These are phyloP conservation scores for Toxostoma redivivum DNA, from an alignment of 2,113 vertebrate species.

Conservation along the genomic window DNA sequence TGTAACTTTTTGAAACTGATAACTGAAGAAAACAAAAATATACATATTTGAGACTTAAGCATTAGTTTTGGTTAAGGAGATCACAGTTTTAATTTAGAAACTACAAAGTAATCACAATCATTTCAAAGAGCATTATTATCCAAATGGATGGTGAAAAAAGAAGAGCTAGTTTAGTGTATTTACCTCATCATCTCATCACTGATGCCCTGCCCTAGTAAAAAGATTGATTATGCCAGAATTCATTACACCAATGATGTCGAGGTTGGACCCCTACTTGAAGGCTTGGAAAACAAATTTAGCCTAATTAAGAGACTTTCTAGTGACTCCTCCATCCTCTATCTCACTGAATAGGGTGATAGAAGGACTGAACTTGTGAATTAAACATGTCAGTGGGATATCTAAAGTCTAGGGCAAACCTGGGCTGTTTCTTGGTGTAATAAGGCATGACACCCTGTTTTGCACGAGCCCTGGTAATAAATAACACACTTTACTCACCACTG, in stretches of 20 bases:
- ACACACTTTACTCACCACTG: background rate
- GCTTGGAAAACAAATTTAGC: background rate
- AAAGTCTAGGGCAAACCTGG: background rate
- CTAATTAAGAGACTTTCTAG: background rate
- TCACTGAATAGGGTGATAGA: background rate
- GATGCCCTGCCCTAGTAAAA: background rate
- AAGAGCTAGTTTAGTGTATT: background rate
- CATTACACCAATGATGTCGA: background rate
- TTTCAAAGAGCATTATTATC: background rate
- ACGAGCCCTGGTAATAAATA: background rate
- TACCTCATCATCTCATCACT: background rate
- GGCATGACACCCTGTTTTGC: background rate
- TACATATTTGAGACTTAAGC: background rate
- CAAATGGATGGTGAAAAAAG: background rate
- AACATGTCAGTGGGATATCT: background rate
- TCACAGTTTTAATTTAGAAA: background rate
- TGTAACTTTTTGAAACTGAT: background rate
- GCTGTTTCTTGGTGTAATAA: background rate
- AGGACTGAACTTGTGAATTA: background rate
- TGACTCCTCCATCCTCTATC: background rate
- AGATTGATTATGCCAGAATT: background rate
- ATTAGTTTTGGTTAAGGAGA: background rate
- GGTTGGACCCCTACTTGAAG: background rate
- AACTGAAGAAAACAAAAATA: background rate
- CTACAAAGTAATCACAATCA: background rate